Base-by-base conservation (phyloP, 2,888 invertebrate genomes). In the Drosophila hamatofila region DNA sequence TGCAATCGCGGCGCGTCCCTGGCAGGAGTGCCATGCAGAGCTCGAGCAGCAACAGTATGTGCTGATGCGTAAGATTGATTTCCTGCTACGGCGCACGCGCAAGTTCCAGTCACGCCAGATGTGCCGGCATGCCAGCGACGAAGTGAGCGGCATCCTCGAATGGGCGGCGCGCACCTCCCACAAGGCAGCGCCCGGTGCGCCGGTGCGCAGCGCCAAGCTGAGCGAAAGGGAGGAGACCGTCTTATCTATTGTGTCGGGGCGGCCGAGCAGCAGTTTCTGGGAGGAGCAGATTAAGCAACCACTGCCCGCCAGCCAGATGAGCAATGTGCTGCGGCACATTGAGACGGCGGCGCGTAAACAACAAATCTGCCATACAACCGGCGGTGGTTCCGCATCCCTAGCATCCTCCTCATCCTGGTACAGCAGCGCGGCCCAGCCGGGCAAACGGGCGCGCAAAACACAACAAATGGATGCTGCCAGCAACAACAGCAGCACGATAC, bases 71-170 rank as follows among this genome's bases (percentile, higher is more conserved):
- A 94, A 96, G 75, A 94, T 96, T 82, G 96, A 96, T 55, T 96
- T 96, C 90, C 92, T 98, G 59, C 91, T 96, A 82, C 94, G 97
- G 78, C 94, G 97, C 75, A 93, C 97, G 68, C 94, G 96, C 16
- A 96, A 97, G 90, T 92, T 97, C 27, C 97, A 98, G 91, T 95
- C 96, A 0, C 94, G 95, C 59, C 94, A 95, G 39, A 94, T 97
- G 91, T 96, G 97, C 7, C 95, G 95, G 72, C 97, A 97, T 91
- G 94, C 96, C 30, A 95, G 96, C 58, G 96, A 96, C 79, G 97
- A 98, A 92, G 95, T 96, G 14, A 94, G 95, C 25, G 96, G 96
- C 7, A 95, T 97, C 61, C 95, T 96, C 78, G 96, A 96, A 75
- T 94, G 95, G 88, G 96, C 96, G 30, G 96, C 96, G 72, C 94